Evolutionary conservation across 2,113 vertebrate genomes (phyloP), one percentile per base, ranked within the genome.

Genomic region (Progne subis): DNA sequence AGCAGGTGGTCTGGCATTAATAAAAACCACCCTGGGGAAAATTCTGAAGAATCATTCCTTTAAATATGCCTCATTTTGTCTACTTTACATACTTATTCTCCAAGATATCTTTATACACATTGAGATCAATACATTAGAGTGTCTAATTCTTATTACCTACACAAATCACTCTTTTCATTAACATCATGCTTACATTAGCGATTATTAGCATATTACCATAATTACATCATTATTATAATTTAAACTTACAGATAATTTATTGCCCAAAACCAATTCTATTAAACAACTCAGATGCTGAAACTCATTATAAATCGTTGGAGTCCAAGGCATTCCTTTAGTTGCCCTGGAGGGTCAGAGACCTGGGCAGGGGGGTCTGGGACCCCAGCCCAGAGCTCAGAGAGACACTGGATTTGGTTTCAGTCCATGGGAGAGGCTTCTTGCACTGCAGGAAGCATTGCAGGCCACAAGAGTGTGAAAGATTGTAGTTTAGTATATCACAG

Each of bases 121-220:
- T 70, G 56, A 88, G 71, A 94, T 88, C 88, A 92, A 88, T 96
- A 71, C 19, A 78, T 94, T 90, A 96, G 79, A 32, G 8, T 88
- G 91, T 86, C 92, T 93, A 90, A 70, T 77, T 71, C 72, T 94
- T 96, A 95, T 94, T 97, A 90, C 86, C 79, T 92, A 95, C 88
- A 95, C 92, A 94, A 97, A 95, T 96, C 91, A 95, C 60, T 90
- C 76, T 88, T 93, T 94, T 82, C 37, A 90, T 92, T 94, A 95
- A 83, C 82, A 88, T 94, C 82, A 86, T 12, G 29, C 26, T 92
- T 86, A 75, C 68, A 86, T 83, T 97, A 86, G 64, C 88, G 83
- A 77, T 95, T 96, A 95, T 88, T 95, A 94, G 23, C 50, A 55
- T 74, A 96, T 93, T 94, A 92, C 29, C 82, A 93, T 92, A 93